Evolutionary conservation across 1,140 invertebrate genomes (phyloP).

Genomic region (Lasioglossum baleicum): DNA sequence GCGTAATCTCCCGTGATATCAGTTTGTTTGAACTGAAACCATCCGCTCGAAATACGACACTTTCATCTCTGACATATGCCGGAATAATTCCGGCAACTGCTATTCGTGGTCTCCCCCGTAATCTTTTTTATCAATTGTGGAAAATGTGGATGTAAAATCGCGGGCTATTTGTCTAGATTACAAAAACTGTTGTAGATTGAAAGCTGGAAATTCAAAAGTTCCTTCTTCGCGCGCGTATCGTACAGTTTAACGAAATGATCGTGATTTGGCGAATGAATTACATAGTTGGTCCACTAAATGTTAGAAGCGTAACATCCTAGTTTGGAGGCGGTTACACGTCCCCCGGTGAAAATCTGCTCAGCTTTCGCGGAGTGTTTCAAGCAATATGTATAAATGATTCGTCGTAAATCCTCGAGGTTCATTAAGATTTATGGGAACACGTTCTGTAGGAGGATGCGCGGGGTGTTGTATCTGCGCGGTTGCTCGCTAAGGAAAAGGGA

Average conservation of each 20-base stretch:
- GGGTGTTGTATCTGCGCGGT: not conserved
- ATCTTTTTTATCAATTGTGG: not conserved
- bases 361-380: constrained; percentile 9
- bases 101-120: no score
- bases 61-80: not conserved
- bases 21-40: not conserved
- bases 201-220: no score
- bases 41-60: no score
- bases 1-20: not conserved
- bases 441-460: constrained; percentile 18
- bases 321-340: not conserved
- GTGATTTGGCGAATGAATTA: not conserved
- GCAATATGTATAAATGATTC: constrained; percentile 30
- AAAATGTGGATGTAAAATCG: no score
- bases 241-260: no score
- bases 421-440: constrained; percentile 35
- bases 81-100: not conserved
- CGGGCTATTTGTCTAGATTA: no score
- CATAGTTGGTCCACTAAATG: no score
- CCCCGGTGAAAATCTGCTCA: constrained; percentile 1
- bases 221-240: no score
- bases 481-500: not conserved
- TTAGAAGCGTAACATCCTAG: not conserved
- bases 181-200: no score
- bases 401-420: constrained; percentile 36